These are phyloP conservation scores for Stramonita haemastoma DNA, from an alignment of 2,888 invertebrate genomes.

Conservation along the genomic window DNA sequence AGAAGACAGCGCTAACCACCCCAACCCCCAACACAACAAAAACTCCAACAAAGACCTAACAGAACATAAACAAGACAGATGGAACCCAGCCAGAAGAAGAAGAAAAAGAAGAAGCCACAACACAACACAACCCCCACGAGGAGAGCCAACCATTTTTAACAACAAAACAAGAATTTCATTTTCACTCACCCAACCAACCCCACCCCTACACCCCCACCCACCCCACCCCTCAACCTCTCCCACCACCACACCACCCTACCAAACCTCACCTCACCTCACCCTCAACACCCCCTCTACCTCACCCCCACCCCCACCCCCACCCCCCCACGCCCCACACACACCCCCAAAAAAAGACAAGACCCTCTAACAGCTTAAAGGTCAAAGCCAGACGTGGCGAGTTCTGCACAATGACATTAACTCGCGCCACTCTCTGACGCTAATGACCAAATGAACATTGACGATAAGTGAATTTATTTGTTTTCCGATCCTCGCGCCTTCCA, in stretches of 20 bases:
- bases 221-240: no score
- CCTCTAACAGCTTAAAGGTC: neutral
- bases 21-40: no score
- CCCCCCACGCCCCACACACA: neutral
- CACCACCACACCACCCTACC: no score
- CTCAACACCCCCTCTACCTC: neutral
- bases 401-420: conserved; percentile 7
- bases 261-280: no score
- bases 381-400: neutral
- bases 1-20: no score
- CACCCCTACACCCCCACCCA: no score
- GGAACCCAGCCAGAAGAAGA: neutral
- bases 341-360: neutral
- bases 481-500: neutral
- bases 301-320: neutral
- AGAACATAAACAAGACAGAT: neutral
- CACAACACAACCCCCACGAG: no score
- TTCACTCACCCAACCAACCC: no score
- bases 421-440: conserved; percentile 35
- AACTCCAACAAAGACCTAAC: no score
- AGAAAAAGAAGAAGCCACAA: neutral
- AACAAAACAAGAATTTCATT: no score
- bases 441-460: conserved; percentile 42
- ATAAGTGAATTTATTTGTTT: conserved; percentile 44
- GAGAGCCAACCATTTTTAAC: no score